A percentile compares a stretch with the other conserved stretches of the same genome.
Evolutionary conservation across 2,888 invertebrate species (phyloP).

Genomic region (Pollenia amentaria): DNA sequence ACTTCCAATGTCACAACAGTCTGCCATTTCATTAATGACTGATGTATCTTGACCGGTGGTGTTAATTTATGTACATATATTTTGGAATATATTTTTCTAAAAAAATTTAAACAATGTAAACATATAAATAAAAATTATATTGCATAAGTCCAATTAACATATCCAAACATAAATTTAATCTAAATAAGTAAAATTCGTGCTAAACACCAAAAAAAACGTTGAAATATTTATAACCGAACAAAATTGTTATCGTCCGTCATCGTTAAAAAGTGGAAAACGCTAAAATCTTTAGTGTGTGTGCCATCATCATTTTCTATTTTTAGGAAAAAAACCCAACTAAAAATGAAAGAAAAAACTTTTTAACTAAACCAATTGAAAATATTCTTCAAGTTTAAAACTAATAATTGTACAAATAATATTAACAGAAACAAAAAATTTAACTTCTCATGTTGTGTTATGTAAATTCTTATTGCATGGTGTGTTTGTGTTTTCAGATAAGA

Average conservation of each 20-base stretch:
- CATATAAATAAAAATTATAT: not conserved
- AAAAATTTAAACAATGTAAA: not conserved
- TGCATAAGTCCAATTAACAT: not conserved
- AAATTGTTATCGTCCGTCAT: slow-evolving; percentile 29
- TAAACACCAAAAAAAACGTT: slow-evolving; percentile 5
- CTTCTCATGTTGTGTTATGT: slow-evolving; percentile 18
- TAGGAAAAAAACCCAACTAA: slow-evolving; percentile 55
- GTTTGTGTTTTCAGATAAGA: slow-evolving; percentile 22
- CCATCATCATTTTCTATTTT: slow-evolving; percentile 65
- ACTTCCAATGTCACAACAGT: slow-evolving; percentile 17
- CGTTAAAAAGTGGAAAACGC: slow-evolving; percentile 18
- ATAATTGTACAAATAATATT: slow-evolving; percentile 7
- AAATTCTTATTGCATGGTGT: not conserved
- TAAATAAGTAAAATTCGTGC: not conserved
- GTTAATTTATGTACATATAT: not conserved
- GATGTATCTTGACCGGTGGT: too few species aligned
- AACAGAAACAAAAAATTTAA: not conserved
- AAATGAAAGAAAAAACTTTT: slow-evolving; percentile 8
- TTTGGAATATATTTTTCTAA: not conserved
- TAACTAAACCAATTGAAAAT: slow-evolving; percentile 63
- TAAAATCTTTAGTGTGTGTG: slow-evolving; percentile 37
- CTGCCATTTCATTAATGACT: not conserved
- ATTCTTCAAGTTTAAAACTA: slow-evolving; percentile 35
- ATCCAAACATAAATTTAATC: slow-evolving; percentile 14
- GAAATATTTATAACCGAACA: slow-evolving; percentile 21